Base-by-base conservation (phyloP, 1,140 invertebrate species). In the Lucilia sericata region DNA sequence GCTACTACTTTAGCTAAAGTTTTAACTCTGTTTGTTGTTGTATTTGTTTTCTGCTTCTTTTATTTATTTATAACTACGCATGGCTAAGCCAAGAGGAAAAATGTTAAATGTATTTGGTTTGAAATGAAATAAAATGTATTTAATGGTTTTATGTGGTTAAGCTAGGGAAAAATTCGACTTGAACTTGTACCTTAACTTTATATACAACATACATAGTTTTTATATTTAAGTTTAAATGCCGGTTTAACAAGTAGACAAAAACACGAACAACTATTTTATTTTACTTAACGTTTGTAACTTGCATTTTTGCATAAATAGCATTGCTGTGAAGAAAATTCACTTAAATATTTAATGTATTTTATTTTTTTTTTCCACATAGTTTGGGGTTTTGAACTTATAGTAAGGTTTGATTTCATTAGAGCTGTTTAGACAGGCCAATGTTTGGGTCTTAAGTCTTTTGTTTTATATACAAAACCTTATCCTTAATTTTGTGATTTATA, bases 141-240 rank as follows among this genome's bases (percentile, higher is more conserved):
- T 78, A 78, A n/a, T 42, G 75, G 42, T 42, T 42, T 19, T 19
- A 17, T 7, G 7, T 49, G 75, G 10, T 49, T 49, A 12, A 12
- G 5, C 42, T 12, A 55, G 21, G 42, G 10, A 51, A 49, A 49
- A 19, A 47, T 80, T 42, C n/a, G 47, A 80, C 76, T 80, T 80
- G 76, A 80, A 80, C 76, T 80, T 80, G 76, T 80, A 80, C 76
- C 76, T 80, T 80, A 21, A 80, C 19, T 80, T 80, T 2, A 36
- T 8, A 3, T 76, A n/a, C 5, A 30, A 30, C 25, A 30, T 30
- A 30, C 25, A 30, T 30, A 30, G n/a, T 17, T n/a, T 78, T 42
- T 78, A 8, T 10, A 19, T 78, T 49, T 51, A 21, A 49, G 13
- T 51, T 78, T 49, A 19, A 49, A 51, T 19, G 76, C 76, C 76